Evolutionary conservation across 2,797 vertebrate genomes (phyloP).

Genomic region (Margarornis squamiger): DNA sequence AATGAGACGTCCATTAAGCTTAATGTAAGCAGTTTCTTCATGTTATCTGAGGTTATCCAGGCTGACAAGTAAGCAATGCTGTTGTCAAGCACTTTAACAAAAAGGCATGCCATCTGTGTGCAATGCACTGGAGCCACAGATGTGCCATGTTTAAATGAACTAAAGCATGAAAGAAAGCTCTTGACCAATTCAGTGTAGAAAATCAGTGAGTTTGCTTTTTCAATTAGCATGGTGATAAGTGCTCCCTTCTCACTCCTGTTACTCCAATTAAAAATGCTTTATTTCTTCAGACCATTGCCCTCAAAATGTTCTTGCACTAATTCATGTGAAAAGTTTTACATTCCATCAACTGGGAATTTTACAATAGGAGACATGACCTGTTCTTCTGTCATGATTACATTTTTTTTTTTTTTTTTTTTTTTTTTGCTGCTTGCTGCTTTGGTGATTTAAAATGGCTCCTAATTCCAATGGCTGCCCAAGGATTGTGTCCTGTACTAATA

Average conservation of each 20-base stretch:
- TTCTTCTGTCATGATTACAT: not conserved
- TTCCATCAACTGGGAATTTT: not conserved
- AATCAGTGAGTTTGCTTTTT: not conserved
- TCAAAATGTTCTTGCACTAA: not conserved
- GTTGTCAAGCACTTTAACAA: conserved; percentile 44
- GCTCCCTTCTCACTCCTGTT: not conserved
- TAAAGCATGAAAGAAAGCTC: not conserved
- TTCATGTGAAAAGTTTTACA: not conserved
- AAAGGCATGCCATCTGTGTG: conserved; percentile 36
- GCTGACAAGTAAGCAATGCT: conserved; percentile 58
- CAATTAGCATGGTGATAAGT: not conserved
- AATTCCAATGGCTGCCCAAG: not conserved
- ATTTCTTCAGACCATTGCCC: not conserved
- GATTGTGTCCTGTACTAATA: not conserved
- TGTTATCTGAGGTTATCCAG: conserved; percentile 16
- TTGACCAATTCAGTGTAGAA: not conserved
- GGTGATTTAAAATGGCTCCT: not conserved
- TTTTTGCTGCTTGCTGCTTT: not conserved
- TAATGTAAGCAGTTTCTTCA: conserved; percentile 38
- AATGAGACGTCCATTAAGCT: conserved; percentile 58
- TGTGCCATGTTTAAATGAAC: not conserved
- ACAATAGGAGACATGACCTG: rapidly evolving
- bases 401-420: not conserved
- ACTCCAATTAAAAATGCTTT: not conserved
- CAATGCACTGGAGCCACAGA: not conserved